Conservation (phyloP, 2,888 invertebrate species). For the Octonoba sinensis region DNA sequence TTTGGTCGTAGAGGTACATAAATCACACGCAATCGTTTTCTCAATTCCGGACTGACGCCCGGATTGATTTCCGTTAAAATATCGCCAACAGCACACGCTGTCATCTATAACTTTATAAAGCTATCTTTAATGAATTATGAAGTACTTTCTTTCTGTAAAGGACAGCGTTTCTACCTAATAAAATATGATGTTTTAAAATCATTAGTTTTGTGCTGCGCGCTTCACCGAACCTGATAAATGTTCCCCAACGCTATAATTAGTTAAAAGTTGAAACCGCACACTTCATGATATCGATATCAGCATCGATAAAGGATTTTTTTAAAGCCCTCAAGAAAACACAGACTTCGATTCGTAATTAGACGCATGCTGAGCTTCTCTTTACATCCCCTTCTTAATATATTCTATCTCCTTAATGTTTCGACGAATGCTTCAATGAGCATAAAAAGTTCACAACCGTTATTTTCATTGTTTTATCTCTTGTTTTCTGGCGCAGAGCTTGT, state of each 20-base stretch:
- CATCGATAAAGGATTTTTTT: constrained; percentile 43
- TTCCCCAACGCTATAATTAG: constrained; percentile 54
- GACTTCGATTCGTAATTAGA: constrained; percentile 56
- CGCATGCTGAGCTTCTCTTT: constrained; percentile 43
- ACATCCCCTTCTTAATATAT: constrained; percentile 44
- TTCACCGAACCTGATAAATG: constrained; percentile 49
- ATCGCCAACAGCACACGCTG: constrained; percentile 60
- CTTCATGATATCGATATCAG: constrained; percentile 60
- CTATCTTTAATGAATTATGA: constrained; percentile 63
- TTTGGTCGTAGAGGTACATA: constrained; percentile 45
- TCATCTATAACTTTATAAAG: constrained; percentile 62
- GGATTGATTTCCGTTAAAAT: constrained; percentile 63
- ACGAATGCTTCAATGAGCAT: constrained; percentile 30
- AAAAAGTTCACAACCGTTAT: neutral
- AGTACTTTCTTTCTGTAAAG: constrained; percentile 47
- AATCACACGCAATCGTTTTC: constrained; percentile 56
- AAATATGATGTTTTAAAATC: constrained; percentile 64
- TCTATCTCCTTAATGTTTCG: constrained; percentile 49
- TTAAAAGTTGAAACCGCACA: constrained; percentile 63
- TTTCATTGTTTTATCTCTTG: constrained; percentile 9
- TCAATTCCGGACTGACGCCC: constrained; percentile 54
- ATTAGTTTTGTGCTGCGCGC: constrained; percentile 56
- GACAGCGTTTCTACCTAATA: constrained; percentile 58
- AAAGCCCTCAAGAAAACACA: constrained; percentile 41
- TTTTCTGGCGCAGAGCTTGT: too few relatives aligned